Conservation (phyloP, 2,113 vertebrate species). For the Parus major region DNA sequence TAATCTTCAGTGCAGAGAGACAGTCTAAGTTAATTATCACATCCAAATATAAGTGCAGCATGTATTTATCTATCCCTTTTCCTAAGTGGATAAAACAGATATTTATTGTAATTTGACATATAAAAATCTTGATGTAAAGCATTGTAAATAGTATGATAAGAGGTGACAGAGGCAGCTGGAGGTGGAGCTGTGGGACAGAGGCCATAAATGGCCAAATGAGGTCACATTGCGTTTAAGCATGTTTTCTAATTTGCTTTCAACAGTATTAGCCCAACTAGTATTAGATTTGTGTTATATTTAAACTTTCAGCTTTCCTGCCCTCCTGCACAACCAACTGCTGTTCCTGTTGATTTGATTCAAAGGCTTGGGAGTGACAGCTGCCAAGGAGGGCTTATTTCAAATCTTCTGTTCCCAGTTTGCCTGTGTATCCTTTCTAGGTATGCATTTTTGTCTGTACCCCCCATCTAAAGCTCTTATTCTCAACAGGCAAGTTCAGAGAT, state of each 20-base stretch:
- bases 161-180: background rate
- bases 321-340: background rate
- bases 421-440: background rate
- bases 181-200: background rate
- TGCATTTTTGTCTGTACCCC: background rate
- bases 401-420: background rate
- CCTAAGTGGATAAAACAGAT: background rate
- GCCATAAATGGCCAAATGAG: background rate
- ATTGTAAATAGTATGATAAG: background rate
- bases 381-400: background rate
- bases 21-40: background rate
- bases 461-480: background rate
- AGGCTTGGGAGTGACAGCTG: background rate
- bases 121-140: background rate
- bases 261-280: background rate
- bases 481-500: conserved; percentile 69
- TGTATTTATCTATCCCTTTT: background rate
- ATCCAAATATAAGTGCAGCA: background rate
- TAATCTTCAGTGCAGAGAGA: background rate
- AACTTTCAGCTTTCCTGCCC: background rate
- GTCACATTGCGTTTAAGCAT: background rate
- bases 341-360: rapidly evolving
- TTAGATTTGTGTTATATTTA: background rate
- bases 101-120: background rate
- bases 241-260: background rate